Percentiles rank a stretch among this genome's conserved stretches.
These are phyloP conservation scores for Drosophila fuyamai DNA, from an alignment of 1,140 invertebrate genomes.

Conservation along the genomic window DNA sequence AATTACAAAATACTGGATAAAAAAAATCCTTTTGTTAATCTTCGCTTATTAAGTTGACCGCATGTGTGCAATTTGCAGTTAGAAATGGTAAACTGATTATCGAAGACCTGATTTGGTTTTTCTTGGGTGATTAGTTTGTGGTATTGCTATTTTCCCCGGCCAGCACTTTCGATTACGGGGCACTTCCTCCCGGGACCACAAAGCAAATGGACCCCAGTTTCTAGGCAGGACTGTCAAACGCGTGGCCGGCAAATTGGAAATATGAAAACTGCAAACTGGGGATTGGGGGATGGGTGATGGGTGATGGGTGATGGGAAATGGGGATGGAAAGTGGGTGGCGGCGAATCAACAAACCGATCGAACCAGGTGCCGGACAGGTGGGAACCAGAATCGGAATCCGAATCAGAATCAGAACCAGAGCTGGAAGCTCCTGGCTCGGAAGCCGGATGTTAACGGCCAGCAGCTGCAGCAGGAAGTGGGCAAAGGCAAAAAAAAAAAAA, in stretches of 20 bases:
- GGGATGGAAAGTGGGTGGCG: background rate
- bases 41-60: background rate
- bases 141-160: constrained; percentile 1
- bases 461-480: constrained; percentile 59
- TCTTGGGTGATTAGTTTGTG: constrained; percentile 21
- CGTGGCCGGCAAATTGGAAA: constrained; percentile 58
- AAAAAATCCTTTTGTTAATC: background rate
- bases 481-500: too few species aligned
- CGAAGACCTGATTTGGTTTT: background rate
- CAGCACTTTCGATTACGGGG: background rate
- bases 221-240: constrained; percentile 24
- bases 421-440: constrained; percentile 41
- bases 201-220: constrained; percentile 30
- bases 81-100: background rate
- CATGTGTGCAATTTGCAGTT: background rate
- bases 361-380: constrained; percentile 9
- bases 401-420: background rate
- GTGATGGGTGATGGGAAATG: too few species aligned
- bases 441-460: constrained; percentile 70
- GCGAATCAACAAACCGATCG: constrained; percentile 57
- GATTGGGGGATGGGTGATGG: too few species aligned
- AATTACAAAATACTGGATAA: background rate
- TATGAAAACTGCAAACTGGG: constrained; percentile 58
- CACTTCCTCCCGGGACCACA: constrained; percentile 10
- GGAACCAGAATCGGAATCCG: background rate